Percentiles rank a stretch among this genome's conserved stretches.
Evolutionary conservation across 1,140 invertebrate species (phyloP).

Genomic region (Drosophila orosa): DNA sequence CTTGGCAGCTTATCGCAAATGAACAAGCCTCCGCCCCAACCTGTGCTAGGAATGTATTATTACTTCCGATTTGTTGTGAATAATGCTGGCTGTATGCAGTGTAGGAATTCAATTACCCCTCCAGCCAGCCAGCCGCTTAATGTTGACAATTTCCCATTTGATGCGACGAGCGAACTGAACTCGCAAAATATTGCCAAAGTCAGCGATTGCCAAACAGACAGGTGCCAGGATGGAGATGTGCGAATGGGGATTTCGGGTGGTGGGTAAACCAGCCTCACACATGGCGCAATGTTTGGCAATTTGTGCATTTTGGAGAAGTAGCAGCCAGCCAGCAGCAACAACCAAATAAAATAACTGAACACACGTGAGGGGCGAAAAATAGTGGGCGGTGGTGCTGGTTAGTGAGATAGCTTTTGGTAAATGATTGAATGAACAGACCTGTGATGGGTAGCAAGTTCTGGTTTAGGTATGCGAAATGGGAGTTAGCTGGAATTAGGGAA

Average conservation of each 20-base stretch:
- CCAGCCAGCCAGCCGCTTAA: slow-evolving; percentile 67
- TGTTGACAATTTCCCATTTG: slow-evolving; percentile 82
- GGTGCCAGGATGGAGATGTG: slow-evolving; percentile 10
- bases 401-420: slow-evolving; percentile 4
- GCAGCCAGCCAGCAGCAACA: slow-evolving; percentile 41
- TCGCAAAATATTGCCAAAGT: slow-evolving; percentile 67
- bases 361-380: slow-evolving; percentile 39
- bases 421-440: slow-evolving; percentile 11
- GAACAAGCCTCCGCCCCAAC: slow-evolving; percentile 30
- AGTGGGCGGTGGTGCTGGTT: not conserved
- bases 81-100: slow-evolving; percentile 69
- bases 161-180: slow-evolving; percentile 49
- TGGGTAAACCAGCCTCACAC: slow-evolving; percentile 58
- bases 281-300: slow-evolving; percentile 78
- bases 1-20: slow-evolving; percentile 56
- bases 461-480: not conserved
- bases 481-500: not conserved
- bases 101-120: slow-evolving; percentile 76
- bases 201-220: slow-evolving; percentile 43
- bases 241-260: slow-evolving; percentile 18
- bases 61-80: slow-evolving; percentile 79
- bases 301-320: slow-evolving; percentile 61
- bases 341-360: slow-evolving; percentile 67
- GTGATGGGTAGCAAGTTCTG: not conserved
- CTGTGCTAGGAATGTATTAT: slow-evolving; percentile 59